Evolutionary conservation across 1,140 invertebrate species (phyloP), one percentile per base, ranked within the genome.

Genomic region (Magallana angulata): DNA sequence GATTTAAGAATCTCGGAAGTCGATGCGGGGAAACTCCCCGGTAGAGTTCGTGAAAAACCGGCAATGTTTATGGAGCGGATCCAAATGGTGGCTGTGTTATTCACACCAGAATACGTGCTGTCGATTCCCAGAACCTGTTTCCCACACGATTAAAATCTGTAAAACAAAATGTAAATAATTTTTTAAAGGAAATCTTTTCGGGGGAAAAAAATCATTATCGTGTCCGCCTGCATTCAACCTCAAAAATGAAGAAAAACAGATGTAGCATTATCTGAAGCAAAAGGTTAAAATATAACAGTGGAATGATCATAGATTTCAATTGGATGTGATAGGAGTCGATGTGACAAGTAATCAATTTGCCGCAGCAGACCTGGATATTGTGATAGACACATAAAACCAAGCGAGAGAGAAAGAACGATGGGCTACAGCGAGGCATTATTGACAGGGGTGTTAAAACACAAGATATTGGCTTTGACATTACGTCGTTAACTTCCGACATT

Each of bases 361-460:
- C 76, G 86, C 83, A 84, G 86, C 64, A 71, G 64, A 57, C 68
- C 59, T 84, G 56, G 86, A 87, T 87, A 87, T 84, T 84, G 56
- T 84, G 58, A 71, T 87, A 36, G 86, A 87, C 86, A 88, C 58
- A 81, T 80, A 88, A 83, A 64, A 83, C 71, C 48, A n/a, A 85
- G 76, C 85, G 30, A 87, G 57, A 89, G 64, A 80, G 88, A 48
- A 48, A 71, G 58, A 87, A 85, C 36, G 85, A 80, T 71, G 84
- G 82, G n/a, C 82, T 57, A 57, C 56, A 62, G 82, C 57, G 62
- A 87, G 82, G 60, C 58, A 24, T 59, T 84, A 85, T 80, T 89
- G 88, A 89, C 85, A 87, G 83, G 68, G 83, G 86, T 89, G 88
- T 89, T 84, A 87, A 87, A 89, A 89, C 76, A 89, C 71, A 76